phyloP scores from a whole-genome alignment of 2,888 invertebrate species.

The Cerceris ruficornis region DNA sequence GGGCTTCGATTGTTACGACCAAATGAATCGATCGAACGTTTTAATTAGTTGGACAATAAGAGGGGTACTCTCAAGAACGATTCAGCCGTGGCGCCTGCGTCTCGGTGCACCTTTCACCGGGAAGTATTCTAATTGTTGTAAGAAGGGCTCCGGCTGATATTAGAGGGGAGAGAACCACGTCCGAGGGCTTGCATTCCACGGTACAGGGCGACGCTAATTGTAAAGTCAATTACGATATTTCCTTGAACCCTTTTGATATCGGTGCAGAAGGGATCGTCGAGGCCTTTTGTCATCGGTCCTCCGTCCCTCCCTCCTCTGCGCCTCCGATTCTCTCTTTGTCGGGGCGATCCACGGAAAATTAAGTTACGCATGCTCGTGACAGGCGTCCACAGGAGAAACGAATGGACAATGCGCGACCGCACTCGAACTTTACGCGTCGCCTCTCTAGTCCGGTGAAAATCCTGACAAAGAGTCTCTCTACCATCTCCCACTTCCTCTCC shows the following conservation, averaged over 20 bases:
- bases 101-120: slow-evolving; percentile 20
- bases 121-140: slow-evolving; percentile 63
- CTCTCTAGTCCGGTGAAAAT: slow-evolving; percentile 59
- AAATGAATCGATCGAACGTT: slow-evolving; percentile 65
- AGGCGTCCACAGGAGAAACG: slow-evolving; percentile 67
- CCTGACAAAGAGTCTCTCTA: slow-evolving; percentile 60
- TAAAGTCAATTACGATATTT: slow-evolving; percentile 73
- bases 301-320: slow-evolving; percentile 9
- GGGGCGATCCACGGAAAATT: slow-evolving; percentile 68
- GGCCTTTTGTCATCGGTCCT: slow-evolving; percentile 56
- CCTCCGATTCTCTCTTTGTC: slow-evolving; percentile 11
- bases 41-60: slow-evolving; percentile 66
- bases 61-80: slow-evolving; percentile 28
- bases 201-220: slow-evolving; percentile 63
- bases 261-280: slow-evolving; percentile 49
- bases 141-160: slow-evolving; percentile 52
- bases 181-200: slow-evolving; percentile 39
- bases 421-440: slow-evolving; percentile 61
- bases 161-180: slow-evolving; percentile 26
- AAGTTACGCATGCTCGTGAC: slow-evolving; percentile 76
- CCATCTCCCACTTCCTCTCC: background rate
- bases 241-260: slow-evolving; percentile 63
- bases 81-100: slow-evolving; percentile 16
- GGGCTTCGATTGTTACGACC: slow-evolving; percentile 55
- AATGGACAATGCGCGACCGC: slow-evolving; percentile 68